These are phyloP conservation scores for Cherax quadricarinatus DNA, from an alignment of 1,140 invertebrate species.

Conservation along the genomic window DNA sequence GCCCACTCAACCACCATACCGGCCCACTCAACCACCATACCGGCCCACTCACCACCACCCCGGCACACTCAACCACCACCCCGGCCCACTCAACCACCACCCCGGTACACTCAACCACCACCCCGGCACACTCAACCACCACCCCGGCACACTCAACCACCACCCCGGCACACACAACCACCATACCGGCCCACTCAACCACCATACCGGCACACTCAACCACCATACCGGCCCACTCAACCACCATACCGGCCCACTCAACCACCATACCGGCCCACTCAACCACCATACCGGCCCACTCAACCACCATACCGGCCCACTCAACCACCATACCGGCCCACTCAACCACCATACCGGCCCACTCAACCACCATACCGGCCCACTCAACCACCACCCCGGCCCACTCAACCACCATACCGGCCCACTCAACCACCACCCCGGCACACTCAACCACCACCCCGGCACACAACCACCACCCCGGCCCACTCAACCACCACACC, in stretches of 20 bases:
- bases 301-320: not conserved
- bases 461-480: too few relatives aligned
- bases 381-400: not conserved
- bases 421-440: too few relatives aligned
- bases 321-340: not conserved
- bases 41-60: not conserved
- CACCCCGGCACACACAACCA: not conserved
- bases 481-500: not conserved
- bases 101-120: too few relatives aligned
- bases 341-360: not conserved
- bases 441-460: too few relatives aligned
- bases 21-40: not conserved
- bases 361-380: not conserved
- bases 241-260: not conserved
- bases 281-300: too few relatives aligned
- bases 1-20: not conserved
- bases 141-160: not conserved
- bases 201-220: not conserved
- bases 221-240: not conserved
- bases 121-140: not conserved
- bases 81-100: too few relatives aligned
- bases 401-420: not conserved
- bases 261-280: too few relatives aligned
- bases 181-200: not conserved
- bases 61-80: not conserved